phyloP scores from a whole-genome alignment of 2,797 vertebrate genomes.

The Epinephelus awoara region DNA sequence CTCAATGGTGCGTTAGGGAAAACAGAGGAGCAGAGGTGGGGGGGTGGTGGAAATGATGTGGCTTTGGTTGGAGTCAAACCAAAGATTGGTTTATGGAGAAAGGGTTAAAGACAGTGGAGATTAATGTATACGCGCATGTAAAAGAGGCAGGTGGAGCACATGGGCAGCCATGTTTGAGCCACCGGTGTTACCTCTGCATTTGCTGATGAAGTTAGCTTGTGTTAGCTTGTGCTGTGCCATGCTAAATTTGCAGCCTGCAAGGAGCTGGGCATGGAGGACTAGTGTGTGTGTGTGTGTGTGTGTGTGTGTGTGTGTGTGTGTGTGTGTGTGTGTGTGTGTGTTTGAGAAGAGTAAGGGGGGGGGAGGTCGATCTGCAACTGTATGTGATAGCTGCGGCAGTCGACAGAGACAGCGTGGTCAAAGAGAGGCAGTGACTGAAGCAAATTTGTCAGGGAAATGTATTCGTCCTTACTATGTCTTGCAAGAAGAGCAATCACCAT shows the following conservation, averaged over 20 bases:
- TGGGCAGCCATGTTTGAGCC: constrained; percentile 72
- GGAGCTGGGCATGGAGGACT: constrained; percentile 31
- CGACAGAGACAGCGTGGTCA: constrained; percentile 52
- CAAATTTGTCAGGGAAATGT: constrained; percentile 46
- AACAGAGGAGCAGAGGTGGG: constrained; percentile 14
- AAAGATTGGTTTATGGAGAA: constrained; percentile 16
- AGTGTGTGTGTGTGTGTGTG: constrained; percentile 28
- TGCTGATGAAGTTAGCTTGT: constrained; percentile 46
- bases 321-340: constrained; percentile 26
- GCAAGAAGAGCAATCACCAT: constrained; percentile 19
- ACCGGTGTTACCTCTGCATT: constrained; percentile 23
- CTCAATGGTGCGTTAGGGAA: constrained; percentile 11
- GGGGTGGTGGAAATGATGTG: not conserved
- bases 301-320: constrained; percentile 29
- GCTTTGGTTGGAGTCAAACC: constrained; percentile 7
- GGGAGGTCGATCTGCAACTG: constrained; percentile 24
- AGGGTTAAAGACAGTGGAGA: constrained; percentile 45
- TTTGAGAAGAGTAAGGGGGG: constrained; percentile 11
- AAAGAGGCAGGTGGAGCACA: constrained; percentile 58
- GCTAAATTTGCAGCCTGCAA: constrained; percentile 39
- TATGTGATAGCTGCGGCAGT: constrained; percentile 49
- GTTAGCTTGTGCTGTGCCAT: constrained; percentile 54
- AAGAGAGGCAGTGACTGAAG: constrained; percentile 45
- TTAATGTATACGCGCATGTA: constrained; percentile 11
- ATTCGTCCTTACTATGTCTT: constrained; percentile 16